Conservation (phyloP, 2,113 vertebrate species). For the Phyllostomus hastatus region DNA sequence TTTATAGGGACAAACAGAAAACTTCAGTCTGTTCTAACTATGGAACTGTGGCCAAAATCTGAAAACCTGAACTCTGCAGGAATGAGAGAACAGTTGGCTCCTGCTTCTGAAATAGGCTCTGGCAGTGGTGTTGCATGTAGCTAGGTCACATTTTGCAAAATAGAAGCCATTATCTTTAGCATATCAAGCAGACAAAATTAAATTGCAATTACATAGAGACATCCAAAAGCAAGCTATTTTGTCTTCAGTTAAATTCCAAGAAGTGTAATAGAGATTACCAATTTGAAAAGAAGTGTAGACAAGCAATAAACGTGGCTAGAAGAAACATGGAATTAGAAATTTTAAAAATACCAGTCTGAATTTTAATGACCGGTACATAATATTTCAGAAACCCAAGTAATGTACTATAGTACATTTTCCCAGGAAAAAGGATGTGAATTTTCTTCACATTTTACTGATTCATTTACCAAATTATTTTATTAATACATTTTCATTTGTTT, state of each 20-base stretch:
- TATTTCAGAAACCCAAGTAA: conserved; percentile 60
- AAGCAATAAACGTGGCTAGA: conserved; percentile 48
- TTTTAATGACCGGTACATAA: conserved; percentile 48
- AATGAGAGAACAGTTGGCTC: conserved; percentile 55
- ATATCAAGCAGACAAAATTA: conserved; percentile 66
- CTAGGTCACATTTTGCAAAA: conserved; percentile 66
- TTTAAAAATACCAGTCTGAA: conserved; percentile 60
- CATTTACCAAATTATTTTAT: conserved; percentile 69
- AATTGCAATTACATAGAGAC: conserved; percentile 67
- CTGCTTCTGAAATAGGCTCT: conserved; percentile 53
- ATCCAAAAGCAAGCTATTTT: conserved; percentile 69
- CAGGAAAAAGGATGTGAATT: conserved; percentile 42
- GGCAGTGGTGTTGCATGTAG: conserved; percentile 33
- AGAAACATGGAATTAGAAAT: conserved; percentile 60
- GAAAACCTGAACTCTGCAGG: conserved; percentile 50
- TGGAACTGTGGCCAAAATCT: conserved; percentile 40
- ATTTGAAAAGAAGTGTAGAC: conserved; percentile 72
- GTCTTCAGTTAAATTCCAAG: conserved; percentile 60
- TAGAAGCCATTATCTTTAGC: conserved; percentile 71
- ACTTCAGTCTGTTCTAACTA: conserved; percentile 32
- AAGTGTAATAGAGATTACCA: conserved; percentile 58
- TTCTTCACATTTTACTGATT: conserved; percentile 46
- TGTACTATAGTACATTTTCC: conserved; percentile 28
- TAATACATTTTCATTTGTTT: conserved; percentile 71
- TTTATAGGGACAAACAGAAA: conserved; percentile 8